Evolutionary conservation across 1,140 invertebrate genomes (phyloP).

Genomic region (Bombus confusus): DNA sequence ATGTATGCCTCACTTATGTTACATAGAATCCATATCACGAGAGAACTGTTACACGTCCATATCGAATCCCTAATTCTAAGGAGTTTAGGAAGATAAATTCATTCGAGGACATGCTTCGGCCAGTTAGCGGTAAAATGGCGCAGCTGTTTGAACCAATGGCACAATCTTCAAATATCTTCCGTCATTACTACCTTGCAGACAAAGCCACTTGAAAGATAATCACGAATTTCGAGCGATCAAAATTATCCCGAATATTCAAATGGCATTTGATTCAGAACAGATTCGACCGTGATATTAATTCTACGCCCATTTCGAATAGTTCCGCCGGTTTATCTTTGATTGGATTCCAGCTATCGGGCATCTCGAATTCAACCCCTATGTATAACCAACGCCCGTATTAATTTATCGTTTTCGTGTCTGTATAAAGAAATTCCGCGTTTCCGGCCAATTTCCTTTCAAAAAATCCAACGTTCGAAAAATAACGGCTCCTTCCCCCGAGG

Average conservation of each 20-base stretch:
- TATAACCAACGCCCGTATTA: conserved; percentile 21
- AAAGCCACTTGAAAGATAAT: conserved; percentile 38
- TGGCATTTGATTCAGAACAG: conserved; percentile 46
- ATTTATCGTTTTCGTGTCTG: conserved; percentile 6
- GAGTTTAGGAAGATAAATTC: not conserved
- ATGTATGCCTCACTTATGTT: too few relatives aligned
- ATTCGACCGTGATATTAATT: conserved; percentile 53
- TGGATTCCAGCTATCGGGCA: conserved; percentile 33
- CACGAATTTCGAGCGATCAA: conserved; percentile 39
- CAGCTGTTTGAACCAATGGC: not conserved
- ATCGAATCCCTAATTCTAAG: not conserved
- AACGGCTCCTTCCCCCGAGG: too few relatives aligned
- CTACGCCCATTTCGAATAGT: conserved; percentile 53
- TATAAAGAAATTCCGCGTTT: conserved; percentile 4
- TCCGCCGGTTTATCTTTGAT: conserved; percentile 54
- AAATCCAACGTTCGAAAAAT: not conserved
- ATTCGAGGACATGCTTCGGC: not conserved
- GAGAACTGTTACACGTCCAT: too few relatives aligned
- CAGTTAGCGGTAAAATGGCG: not conserved
- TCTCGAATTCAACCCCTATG: not conserved
- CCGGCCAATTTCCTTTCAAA: not conserved
- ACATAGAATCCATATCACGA: too few relatives aligned
- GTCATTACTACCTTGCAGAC: conserved; percentile 28
- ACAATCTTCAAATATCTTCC: conserved; percentile 39
- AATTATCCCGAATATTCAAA: conserved; percentile 44